phyloP scores from a whole-genome alignment of 2,113 vertebrate genomes.

The Ptychochromis oligacanthus region DNA sequence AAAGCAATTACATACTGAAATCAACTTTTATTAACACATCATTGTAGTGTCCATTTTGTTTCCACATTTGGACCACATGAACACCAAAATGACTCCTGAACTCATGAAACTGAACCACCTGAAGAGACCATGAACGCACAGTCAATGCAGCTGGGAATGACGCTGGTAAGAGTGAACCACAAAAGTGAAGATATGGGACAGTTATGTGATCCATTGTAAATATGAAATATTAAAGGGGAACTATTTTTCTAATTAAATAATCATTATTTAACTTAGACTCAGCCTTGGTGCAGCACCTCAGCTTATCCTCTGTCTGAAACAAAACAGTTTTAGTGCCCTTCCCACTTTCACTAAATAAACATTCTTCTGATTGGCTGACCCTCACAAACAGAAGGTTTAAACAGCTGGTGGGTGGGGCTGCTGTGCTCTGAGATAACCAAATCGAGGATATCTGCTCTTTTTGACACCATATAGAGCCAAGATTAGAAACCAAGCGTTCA shows the following conservation, averaged over 20 bases:
- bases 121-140: neutral
- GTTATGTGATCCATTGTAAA: neutral
- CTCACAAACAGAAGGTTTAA: neutral
- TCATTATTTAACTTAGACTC: neutral
- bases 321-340: neutral
- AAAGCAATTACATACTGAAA: neutral
- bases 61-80: neutral
- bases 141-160: neutral
- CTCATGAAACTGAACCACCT: neutral
- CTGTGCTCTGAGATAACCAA: neutral
- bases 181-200: neutral
- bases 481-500: neutral
- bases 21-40: neutral
- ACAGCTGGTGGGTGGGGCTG: neutral
- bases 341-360: neutral
- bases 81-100: no score
- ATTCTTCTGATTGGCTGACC: neutral
- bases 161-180: neutral
- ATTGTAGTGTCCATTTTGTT: neutral
- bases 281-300: neutral
- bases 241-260: neutral
- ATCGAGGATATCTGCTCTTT: neutral
- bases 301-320: neutral
- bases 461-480: neutral
- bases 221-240: constrained; percentile 2